These are phyloP conservation scores for Aspiorhynchus laticeps DNA, from an alignment of 2,113 vertebrate genomes.

Conservation along the genomic window DNA sequence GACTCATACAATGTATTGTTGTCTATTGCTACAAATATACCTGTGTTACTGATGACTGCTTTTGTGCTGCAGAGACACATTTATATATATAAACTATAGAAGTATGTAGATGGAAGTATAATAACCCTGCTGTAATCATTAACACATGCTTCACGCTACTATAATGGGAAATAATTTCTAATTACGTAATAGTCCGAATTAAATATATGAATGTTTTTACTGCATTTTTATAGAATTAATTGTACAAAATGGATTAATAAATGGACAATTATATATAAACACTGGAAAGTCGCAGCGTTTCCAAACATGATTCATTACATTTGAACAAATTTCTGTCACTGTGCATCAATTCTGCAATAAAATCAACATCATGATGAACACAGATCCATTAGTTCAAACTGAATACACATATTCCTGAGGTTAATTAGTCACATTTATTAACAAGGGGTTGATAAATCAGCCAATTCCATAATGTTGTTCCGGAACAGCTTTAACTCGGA, in stretches of 20 bases:
- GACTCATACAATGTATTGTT: too few relatives aligned
- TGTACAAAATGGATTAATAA: neutral
- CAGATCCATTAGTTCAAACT: neutral
- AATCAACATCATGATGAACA: neutral
- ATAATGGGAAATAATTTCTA: neutral
- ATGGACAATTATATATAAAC: neutral
- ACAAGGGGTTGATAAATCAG: neutral
- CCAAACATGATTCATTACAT: neutral
- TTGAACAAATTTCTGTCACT: neutral
- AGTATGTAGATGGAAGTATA: too few relatives aligned
- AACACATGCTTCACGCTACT: neutral
- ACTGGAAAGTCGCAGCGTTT: neutral
- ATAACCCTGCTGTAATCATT: neutral
- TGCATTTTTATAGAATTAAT: neutral
- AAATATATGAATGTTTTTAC: neutral
- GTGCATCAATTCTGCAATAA: neutral
- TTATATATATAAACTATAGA: too few relatives aligned
- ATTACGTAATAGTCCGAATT: neutral
- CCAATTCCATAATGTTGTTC: neutral
- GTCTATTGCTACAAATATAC: too few relatives aligned
- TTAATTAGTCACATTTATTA: neutral
- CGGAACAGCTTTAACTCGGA: slow-evolving; percentile 32
- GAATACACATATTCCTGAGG: neutral
- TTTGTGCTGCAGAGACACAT: too few relatives aligned
- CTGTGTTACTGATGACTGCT: too few relatives aligned